Base-by-base conservation (phyloP, 92 coral and sea anemone genomes). In the Virgularia gustaviana region DNA sequence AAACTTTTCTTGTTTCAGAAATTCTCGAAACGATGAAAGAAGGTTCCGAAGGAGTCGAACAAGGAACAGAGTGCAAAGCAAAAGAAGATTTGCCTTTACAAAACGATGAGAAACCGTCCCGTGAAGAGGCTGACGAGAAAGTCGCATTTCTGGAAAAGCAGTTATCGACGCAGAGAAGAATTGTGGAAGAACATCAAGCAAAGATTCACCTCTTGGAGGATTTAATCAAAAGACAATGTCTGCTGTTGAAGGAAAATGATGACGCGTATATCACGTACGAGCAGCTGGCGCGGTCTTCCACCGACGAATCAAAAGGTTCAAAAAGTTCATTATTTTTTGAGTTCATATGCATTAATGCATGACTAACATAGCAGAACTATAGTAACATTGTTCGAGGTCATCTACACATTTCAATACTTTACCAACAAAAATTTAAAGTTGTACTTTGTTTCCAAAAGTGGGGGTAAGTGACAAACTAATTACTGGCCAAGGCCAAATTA, bases 121-220 rank as follows among this genome's bases (percentile, higher is more conserved):
- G 47, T 43, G 51, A 13, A 18, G 55, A 49, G 24, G 75, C 75
- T 10, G 51, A 34, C 18, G 75, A 68, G 45, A 68, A 68, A 6
- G 35, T 68, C 60, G 23, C 0, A 9, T 10, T 9, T 20, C 38
- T 68, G 35, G 75, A 68, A 68, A 25, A 49, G 54, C 44, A 68
- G 15, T 12, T 68, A 0, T 6, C 22, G 19, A 4, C 11, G 15
- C 75, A 68, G 75, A 47, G 33, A 34, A 18, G 9, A 8, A 68
- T 51, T 42, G 51, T 68, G 39, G 75, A 49, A 6, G 75, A 68
- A 15, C 75, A 68, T 27, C 75, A 68, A 12, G 75, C 29, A 23
- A 68, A 68, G 29, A 68, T 68, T 32, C 11, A 0, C 7, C 37
- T 68, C 27, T 18, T 68, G 75, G 75, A 68, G 20, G 30, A 68